Evolutionary conservation across 2,888 invertebrate species (phyloP).

Genomic region (Apocheima hispidaria): DNA sequence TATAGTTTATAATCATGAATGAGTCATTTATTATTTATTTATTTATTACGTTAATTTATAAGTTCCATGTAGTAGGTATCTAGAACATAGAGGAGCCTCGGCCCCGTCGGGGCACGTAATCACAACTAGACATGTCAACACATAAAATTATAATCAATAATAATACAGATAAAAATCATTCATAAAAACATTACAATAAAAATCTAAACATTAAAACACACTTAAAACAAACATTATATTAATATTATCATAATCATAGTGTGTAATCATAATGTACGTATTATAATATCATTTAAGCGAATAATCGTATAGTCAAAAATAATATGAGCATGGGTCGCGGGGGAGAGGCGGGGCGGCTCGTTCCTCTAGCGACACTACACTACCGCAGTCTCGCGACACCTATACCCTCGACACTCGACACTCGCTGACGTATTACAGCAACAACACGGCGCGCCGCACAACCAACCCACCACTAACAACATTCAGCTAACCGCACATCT

Average conservation of each 20-base stretch:
- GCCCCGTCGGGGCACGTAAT: constrained; percentile 75
- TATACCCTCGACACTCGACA: neutral
- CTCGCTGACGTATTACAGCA: neutral
- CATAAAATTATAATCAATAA: constrained; percentile 87
- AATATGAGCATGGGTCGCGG: constrained; percentile 81
- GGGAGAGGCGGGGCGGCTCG: constrained; percentile 65
- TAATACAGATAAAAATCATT: constrained; percentile 86
- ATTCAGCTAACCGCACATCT: constrained; percentile 52
- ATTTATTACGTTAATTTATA: constrained; percentile 81
- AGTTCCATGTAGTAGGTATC: constrained; percentile 62
- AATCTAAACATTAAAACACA: constrained; percentile 87
- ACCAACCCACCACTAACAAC: constrained; percentile 29
- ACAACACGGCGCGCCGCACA: constrained; percentile 23
- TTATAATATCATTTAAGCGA: constrained; percentile 85
- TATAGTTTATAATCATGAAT: constrained; percentile 83
- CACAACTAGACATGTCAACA: constrained; percentile 86
- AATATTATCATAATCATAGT: constrained; percentile 86
- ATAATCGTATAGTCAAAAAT: constrained; percentile 85
- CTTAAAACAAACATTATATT: constrained; percentile 87
- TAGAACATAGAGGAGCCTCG: constrained; percentile 77
- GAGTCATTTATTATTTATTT: constrained; percentile 77
- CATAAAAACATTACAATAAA: constrained; percentile 87
- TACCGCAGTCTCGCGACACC: constrained; percentile 36
- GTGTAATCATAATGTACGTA: constrained; percentile 76
- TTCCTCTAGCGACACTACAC: constrained; percentile 27